These are phyloP conservation scores for Parnassius glacialis DNA, from an alignment of 2,888 invertebrate genomes.

Conservation along the genomic window DNA sequence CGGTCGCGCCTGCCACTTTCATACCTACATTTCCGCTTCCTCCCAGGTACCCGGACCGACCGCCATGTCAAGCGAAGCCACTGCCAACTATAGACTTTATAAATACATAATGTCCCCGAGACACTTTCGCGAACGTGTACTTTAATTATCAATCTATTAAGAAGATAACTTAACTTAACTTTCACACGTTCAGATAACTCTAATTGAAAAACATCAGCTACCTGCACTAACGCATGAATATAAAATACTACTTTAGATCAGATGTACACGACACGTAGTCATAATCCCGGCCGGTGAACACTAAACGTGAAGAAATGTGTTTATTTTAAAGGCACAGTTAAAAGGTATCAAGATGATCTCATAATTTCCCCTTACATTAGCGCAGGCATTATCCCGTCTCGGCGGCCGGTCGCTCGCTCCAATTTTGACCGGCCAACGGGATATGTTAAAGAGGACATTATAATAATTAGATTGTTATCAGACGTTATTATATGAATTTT, in stretches of 20 bases:
- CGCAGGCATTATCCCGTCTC: slow-evolving; percentile 68
- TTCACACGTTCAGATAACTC: slow-evolving; percentile 39
- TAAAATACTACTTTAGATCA: neutral
- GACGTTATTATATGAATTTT: slow-evolving; percentile 78
- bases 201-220: slow-evolving; percentile 48
- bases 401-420: slow-evolving; percentile 54
- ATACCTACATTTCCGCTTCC: slow-evolving; percentile 13
- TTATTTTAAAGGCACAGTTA: slow-evolving; percentile 75
- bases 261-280: slow-evolving; percentile 33
- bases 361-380: slow-evolving; percentile 72
- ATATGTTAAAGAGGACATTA: slow-evolving; percentile 80
- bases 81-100: slow-evolving; percentile 2
- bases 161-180: neutral
- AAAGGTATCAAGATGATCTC: slow-evolving; percentile 67
- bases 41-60: slow-evolving; percentile 3
- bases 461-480: slow-evolving; percentile 80
- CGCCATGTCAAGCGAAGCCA: neutral
- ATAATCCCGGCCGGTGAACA: slow-evolving; percentile 42
- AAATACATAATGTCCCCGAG: slow-evolving; percentile 10
- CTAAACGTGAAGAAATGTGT: slow-evolving; percentile 58
- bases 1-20: slow-evolving; percentile 29
- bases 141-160: neutral
- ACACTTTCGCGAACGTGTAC: neutral
- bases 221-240: slow-evolving; percentile 32
- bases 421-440: slow-evolving; percentile 69